Evolutionary conservation across 1,140 invertebrate genomes (phyloP), one percentile per base, ranked within the genome.

Genomic region (Nomia melanderi): DNA sequence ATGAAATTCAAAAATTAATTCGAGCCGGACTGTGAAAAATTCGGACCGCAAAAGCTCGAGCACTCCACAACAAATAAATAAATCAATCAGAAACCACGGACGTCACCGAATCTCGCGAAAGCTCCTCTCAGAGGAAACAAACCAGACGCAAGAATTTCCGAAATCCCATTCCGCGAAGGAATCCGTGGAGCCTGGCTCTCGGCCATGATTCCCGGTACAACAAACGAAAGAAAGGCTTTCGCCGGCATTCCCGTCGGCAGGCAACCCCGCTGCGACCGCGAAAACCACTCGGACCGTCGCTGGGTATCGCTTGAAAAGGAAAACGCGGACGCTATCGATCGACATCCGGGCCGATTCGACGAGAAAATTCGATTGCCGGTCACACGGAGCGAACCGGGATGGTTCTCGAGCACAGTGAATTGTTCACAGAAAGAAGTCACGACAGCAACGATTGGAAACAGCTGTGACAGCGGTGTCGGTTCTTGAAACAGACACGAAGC

Each of bases 291-390:
- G 27, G 5, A 11, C 41, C 41, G 41, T 57, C 56, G 17, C 12
- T 6, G n/a, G 31, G 33, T 6, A 20, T 27, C 14, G 36, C 27
- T 7, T 9, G 8, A 6, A 29, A 14, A 31, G 8, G 27, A 57
- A 57, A n/a, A 20, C 29, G 4, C 17, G n/a, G 56, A 57, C 56
- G 29, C 6, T 60, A 36, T 60, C 57, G 57, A 60, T 60, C 29
- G 31, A 36, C 57, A 23, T 60, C 31, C 57, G 31, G 20, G 57
- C 2, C 29, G 57, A 5, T 9, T 33, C 31, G 57, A 23, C 5
- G 31, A 9, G 57, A n/a, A 23, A 36, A 60, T 36, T 60, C 57
- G 31, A 60, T 60, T 36, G 31, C 31, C 57, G 36, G 57, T 20
- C 31, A 8, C 20, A 1, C 7, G 31, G 57, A 60, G 36, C n/a